These are phyloP conservation scores for Rhingia rostrata DNA, from an alignment of 2,888 invertebrate genomes.

Conservation along the genomic window DNA sequence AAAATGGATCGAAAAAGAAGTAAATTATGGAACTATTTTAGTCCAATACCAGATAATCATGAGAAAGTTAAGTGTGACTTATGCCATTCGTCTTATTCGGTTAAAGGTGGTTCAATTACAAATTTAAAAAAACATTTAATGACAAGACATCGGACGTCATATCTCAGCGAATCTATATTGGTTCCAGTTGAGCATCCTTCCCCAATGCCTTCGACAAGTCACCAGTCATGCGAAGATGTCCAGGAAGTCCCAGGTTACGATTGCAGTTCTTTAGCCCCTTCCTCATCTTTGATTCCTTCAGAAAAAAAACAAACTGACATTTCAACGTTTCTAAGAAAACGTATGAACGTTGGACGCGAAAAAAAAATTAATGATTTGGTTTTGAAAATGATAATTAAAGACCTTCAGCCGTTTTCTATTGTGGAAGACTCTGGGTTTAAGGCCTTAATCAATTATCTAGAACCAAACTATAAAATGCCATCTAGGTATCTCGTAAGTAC, in stretches of 20 bases:
- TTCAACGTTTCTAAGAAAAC: slow-evolving; percentile 20
- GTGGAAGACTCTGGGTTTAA: slow-evolving; percentile 27
- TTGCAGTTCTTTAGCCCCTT: background rate
- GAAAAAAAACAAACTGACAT: slow-evolving; percentile 16
- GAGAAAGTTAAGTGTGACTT: too few species aligned
- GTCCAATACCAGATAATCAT: too few species aligned
- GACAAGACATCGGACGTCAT: slow-evolving; percentile 15
- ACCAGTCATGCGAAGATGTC: slow-evolving; percentile 4
- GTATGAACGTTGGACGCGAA: slow-evolving; percentile 11
- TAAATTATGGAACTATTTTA: too few species aligned
- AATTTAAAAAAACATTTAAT: slow-evolving; percentile 40
- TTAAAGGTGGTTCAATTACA: slow-evolving; percentile 31
- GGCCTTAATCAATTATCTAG: slow-evolving; percentile 4
- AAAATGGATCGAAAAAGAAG: too few species aligned
- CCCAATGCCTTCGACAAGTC: slow-evolving; percentile 1
- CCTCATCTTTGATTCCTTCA: background rate
- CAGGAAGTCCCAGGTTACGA: slow-evolving; percentile 7
- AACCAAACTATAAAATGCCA: slow-evolving; percentile 11
- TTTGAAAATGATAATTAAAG: slow-evolving; percentile 23
- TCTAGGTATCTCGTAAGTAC: background rate
- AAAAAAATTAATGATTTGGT: slow-evolving; percentile 30
- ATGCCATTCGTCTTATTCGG: slow-evolving; percentile 1
- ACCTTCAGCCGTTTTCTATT: slow-evolving; percentile 25
- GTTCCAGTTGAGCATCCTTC: background rate
- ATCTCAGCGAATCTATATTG: background rate